Evolutionary conservation across 2,113 vertebrate genomes (phyloP).

Genomic region (Notarius quadriscutis): DNA sequence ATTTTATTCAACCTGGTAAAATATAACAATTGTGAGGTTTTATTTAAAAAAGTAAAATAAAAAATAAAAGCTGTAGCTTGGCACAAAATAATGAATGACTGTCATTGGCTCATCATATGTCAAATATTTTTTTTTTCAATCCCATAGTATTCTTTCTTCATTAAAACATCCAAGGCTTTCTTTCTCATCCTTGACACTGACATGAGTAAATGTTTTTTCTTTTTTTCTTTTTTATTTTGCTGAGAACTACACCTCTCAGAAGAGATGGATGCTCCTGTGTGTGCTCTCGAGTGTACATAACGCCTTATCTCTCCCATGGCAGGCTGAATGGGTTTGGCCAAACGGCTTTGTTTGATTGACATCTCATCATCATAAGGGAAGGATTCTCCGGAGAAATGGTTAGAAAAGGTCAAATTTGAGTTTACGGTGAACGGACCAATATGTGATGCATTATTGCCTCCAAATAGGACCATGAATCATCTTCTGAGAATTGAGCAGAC

Average conservation of each 20-base stretch:
- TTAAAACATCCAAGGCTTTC: not conserved
- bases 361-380: slow-evolving; percentile 46
- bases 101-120: not conserved
- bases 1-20: not conserved
- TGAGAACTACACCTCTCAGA: slow-evolving; percentile 49
- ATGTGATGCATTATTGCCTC: slow-evolving; percentile 53
- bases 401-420: slow-evolving; percentile 60
- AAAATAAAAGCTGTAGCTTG: not conserved
- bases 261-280: slow-evolving; percentile 48
- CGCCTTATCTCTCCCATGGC: slow-evolving; percentile 57
- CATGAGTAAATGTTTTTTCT: slow-evolving; percentile 33
- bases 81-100: not conserved
- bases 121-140: not conserved
- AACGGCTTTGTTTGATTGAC: slow-evolving; percentile 51
- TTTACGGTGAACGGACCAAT: slow-evolving; percentile 56
- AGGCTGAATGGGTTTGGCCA: slow-evolving; percentile 32
- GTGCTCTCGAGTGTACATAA: slow-evolving; percentile 47
- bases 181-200: slow-evolving; percentile 5
- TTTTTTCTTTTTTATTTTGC: slow-evolving; percentile 25
- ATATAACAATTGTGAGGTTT: not conserved
- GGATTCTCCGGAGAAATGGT: slow-evolving; percentile 38
- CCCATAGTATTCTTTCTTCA: not conserved
- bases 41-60: not conserved
- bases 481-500: slow-evolving; percentile 36
- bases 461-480: slow-evolving; percentile 56